Base-by-base conservation (phyloP, 2,888 invertebrate species). In the Luperina nickerlii region DNA sequence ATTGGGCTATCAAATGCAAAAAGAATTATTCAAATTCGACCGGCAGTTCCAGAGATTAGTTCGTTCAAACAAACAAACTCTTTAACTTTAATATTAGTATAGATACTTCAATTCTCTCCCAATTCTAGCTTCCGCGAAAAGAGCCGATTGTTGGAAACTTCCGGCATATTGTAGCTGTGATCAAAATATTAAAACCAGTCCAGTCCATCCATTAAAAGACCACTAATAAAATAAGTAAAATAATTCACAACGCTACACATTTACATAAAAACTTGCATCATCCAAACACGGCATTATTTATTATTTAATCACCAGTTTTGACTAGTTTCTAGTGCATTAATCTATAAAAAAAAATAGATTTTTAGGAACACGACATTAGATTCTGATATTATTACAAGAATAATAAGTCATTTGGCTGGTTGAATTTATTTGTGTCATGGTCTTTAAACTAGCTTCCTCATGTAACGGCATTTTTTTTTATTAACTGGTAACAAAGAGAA, bases 381-480 rank as follows among this genome's bases (percentile, higher is more conserved):
- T 72, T 60, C 8, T 45, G 9, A 68, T 70, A 63, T 66, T 69
- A 65, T 65, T 54, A 78, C 20, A 82, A 78, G 27, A 81, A 74
- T 74, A 63, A 78, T 68, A 76, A 75, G 60, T 68, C 65, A 85
- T 65, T 74, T 13, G 65, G 72, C 51, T 48, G 45, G n/a, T 65
- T 74, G 13, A 70, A 75, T 76, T 60, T 73, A 89, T 83, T 75
- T 48, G 81, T 79, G 86, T 88, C 88, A 88, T 32, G 86, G 88
- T 54, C 82, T 42, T 81, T 65, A 3, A 42, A 51, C 67, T 54
- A 60, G 68, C 69, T 88, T 89, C 88, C 87, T 89, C 66, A 38
- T 78, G n/a, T 81, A 85, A 83, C 80, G 51, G 65, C 51, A 63
- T 78, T 75, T 75, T 74, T 69, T 62, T 74, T 74, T 32, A 32